A percentile compares a stretch with the other conserved stretches of the same genome.
These are phyloP conservation scores for Notechis scutatus DNA, from an alignment of 2,113 vertebrate genomes.

Conservation along the genomic window DNA sequence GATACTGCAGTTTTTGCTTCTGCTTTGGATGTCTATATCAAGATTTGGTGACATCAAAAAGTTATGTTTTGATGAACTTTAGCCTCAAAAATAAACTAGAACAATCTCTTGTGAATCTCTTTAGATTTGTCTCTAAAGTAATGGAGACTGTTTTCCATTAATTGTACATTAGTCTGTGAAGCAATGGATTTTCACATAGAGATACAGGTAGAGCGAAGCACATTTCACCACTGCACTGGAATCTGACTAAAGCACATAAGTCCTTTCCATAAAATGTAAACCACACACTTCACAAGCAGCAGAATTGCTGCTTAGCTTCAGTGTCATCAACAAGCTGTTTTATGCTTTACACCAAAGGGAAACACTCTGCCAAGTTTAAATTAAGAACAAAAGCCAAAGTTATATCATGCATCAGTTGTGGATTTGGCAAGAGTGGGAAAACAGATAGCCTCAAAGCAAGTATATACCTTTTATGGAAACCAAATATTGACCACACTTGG, in stretches of 20 bases:
- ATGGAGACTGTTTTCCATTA: not conserved
- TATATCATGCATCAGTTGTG: slow-evolving; percentile 85
- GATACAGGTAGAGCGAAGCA: slow-evolving; percentile 23
- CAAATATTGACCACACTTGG: slow-evolving; percentile 81
- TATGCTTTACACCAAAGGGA: slow-evolving; percentile 74
- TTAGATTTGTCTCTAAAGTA: not conserved
- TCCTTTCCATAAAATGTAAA: slow-evolving; percentile 29
- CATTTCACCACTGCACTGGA: slow-evolving; percentile 12
- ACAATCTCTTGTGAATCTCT: not conserved
- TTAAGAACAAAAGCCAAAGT: slow-evolving; percentile 85
- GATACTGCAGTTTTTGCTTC: not conserved
- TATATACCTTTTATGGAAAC: slow-evolving; percentile 86
- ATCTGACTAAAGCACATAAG: slow-evolving; percentile 30
- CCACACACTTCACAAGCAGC: slow-evolving; percentile 42
- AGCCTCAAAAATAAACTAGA: not conserved
- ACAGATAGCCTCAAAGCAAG: slow-evolving; percentile 82
- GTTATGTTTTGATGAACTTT: not conserved
- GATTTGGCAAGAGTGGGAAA: slow-evolving; percentile 74
- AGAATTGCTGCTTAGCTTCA: slow-evolving; percentile 49
- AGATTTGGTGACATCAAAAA: not conserved
- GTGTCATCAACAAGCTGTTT: slow-evolving; percentile 74
- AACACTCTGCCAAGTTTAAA: slow-evolving; percentile 80
- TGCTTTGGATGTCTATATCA: not conserved
- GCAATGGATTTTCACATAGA: not conserved
- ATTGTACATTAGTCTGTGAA: not conserved